A percentile compares a stretch with the other conserved stretches of the same genome.
Conservation (phyloP, 1,140 invertebrate species). For the Stegodyphus mimosarum region DNA sequence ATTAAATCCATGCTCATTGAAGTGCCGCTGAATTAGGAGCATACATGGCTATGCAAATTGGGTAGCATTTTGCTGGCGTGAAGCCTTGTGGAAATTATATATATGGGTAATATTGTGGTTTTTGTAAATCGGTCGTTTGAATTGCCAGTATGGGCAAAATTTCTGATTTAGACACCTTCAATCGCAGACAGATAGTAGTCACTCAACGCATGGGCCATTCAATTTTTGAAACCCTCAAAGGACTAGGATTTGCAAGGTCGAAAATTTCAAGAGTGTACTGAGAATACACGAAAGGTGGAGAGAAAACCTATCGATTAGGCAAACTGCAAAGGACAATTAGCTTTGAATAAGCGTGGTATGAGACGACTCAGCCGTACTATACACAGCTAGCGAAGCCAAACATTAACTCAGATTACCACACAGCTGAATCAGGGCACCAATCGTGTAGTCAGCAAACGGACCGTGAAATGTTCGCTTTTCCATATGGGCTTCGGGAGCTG, state of each 20-base stretch:
- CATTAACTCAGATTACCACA: background rate
- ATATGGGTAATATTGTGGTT: background rate
- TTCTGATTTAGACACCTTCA: background rate
- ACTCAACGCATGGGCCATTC: background rate
- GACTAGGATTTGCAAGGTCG: background rate
- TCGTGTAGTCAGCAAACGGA: background rate
- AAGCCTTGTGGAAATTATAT: no score
- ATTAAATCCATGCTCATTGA: background rate
- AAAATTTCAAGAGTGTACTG: background rate
- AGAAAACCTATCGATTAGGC: background rate
- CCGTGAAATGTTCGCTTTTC: background rate
- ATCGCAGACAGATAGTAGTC: background rate
- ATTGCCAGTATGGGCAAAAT: background rate
- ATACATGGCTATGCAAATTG: background rate
- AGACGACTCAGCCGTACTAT: background rate
- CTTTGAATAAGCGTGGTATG: background rate
- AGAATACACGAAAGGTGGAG: background rate
- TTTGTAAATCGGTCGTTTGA: background rate
- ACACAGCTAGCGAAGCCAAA: background rate
- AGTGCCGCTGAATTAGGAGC: background rate
- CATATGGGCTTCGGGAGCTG: background rate
- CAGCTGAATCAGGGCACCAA: background rate
- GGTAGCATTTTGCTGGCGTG: background rate
- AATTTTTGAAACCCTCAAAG: background rate
- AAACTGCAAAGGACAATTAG: background rate